Percentiles rank a stretch among this genome's conserved stretches.
phyloP scores from a whole-genome alignment of 2,888 invertebrate genomes.

The Dasysyrphus tricinctus region DNA sequence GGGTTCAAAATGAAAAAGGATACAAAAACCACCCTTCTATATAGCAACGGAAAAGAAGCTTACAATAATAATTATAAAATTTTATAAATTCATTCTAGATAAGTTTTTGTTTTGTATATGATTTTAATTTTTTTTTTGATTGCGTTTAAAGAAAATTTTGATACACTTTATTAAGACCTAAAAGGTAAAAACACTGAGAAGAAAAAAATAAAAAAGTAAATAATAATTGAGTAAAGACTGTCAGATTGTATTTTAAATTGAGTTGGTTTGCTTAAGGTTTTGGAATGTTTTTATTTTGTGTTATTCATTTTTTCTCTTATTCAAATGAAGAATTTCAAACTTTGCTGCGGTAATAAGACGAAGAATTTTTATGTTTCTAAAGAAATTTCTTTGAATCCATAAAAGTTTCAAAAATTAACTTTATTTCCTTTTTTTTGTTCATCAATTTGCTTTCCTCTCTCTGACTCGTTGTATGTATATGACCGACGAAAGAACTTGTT shows the following conservation, averaged over 20 bases:
- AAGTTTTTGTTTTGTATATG: neutral
- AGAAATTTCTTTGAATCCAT: neutral
- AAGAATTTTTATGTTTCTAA: neutral
- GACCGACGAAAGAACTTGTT: constrained; percentile 1
- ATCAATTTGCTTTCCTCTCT: neutral
- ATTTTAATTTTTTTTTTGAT: constrained; percentile 8
- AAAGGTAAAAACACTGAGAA: neutral
- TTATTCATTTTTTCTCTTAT: neutral
- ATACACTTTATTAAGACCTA: constrained; percentile 32
- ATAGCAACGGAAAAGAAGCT: constrained; percentile 8
- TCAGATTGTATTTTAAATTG: constrained; percentile 21
- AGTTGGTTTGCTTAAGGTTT: constrained; percentile 22
- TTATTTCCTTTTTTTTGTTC: neutral
- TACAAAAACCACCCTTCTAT: neutral
- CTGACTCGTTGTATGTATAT: neutral
- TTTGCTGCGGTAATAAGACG: neutral
- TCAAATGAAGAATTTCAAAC: neutral
- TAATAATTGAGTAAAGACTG: neutral
- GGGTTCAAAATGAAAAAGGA: constrained; percentile 46
- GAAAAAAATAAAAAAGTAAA: neutral
- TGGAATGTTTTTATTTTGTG: neutral
- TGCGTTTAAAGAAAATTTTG: constrained; percentile 22
- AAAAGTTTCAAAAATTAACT: constrained; percentile 14
- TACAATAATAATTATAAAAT: constrained; percentile 55
- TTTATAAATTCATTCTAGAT: constrained; percentile 35